Evolutionary conservation across 1,140 invertebrate genomes (phyloP).

Genomic region (Drosophila grimshawi): DNA sequence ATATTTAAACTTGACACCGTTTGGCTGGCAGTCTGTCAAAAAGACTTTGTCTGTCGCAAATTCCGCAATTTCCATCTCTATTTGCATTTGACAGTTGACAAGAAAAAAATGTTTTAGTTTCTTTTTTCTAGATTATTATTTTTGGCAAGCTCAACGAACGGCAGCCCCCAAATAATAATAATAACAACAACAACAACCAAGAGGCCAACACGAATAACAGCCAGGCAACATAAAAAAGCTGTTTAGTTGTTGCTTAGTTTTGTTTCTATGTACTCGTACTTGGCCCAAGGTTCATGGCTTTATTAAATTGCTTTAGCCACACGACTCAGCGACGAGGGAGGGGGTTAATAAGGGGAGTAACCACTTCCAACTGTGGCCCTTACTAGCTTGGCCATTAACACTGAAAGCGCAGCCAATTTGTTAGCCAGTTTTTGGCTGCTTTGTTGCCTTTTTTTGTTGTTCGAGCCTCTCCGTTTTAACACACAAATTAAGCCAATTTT

Average conservation of each 20-base stretch:
- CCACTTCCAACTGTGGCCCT: conserved; percentile 62
- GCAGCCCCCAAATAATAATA: conserved; percentile 61
- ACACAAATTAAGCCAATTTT: conserved; percentile 70
- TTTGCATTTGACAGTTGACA: conserved; percentile 59
- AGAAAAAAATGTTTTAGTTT: conserved; percentile 9
- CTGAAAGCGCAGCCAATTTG: conserved; percentile 77
- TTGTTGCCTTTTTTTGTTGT: not conserved
- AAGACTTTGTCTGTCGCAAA: not conserved
- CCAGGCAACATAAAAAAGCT: conserved; percentile 11
- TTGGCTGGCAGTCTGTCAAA: conserved; percentile 27
- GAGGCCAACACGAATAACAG: conserved; percentile 34
- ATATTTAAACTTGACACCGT: conserved; percentile 77
- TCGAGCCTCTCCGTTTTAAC: conserved; percentile 40
- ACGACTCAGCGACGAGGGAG: conserved; percentile 17
- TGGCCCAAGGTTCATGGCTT: conserved; percentile 79
- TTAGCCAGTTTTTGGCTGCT: conserved; percentile 43
- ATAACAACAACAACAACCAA: conserved; percentile 44
- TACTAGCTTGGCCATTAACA: conserved; percentile 60
- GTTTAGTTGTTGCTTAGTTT: conserved; percentile 55
- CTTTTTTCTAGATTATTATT: conserved; percentile 35
- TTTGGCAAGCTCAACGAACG: conserved; percentile 48
- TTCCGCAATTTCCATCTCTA: conserved; percentile 3
- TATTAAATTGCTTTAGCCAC: conserved; percentile 76
- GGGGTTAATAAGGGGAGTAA: not conserved
- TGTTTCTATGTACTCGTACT: conserved; percentile 65